Evolutionary conservation across 1,140 invertebrate genomes (phyloP).

Genomic region (Asbolus verrucosus): DNA sequence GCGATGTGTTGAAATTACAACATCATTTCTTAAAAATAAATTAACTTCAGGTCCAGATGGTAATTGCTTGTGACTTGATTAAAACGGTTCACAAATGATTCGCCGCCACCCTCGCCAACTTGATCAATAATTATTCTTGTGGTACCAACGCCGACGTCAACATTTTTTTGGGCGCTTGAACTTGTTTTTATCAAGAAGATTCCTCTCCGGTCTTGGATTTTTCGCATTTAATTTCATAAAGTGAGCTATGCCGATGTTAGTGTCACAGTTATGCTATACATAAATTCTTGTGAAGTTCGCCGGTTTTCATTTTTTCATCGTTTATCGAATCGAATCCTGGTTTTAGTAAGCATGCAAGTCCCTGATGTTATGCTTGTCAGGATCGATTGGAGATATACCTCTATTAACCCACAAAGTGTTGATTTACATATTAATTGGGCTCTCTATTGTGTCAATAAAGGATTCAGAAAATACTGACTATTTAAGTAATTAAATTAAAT

Average conservation of each 20-base stretch:
- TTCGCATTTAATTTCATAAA: constrained; percentile 8
- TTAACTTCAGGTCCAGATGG: too few species aligned
- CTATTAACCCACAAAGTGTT: not conserved
- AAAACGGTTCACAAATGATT: constrained; percentile 1
- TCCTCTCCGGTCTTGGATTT: too few species aligned
- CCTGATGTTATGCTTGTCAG: constrained; percentile 19
- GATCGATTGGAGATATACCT: constrained; percentile 3
- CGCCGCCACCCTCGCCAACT: not conserved
- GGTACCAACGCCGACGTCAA: not conserved
- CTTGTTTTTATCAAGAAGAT: too few species aligned
- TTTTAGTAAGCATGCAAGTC: constrained; percentile 28
- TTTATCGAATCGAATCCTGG: too few species aligned
- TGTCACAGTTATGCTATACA: too few species aligned
- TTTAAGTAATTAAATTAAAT: constrained; percentile 1
- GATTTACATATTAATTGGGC: not conserved
- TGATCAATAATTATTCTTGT: not conserved
- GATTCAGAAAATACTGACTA: not conserved
- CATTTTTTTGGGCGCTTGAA: too few species aligned
- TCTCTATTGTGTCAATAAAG: not conserved
- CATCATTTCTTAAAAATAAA: too few species aligned
- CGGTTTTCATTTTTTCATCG: too few species aligned
- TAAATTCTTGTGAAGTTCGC: constrained; percentile 19
- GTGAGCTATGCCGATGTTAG: too few species aligned
- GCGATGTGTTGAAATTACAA: too few species aligned
- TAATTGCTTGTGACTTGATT: not conserved